These are phyloP conservation scores for Mixornis gularis DNA, from an alignment of 2,113 vertebrate species.

Conservation along the genomic window DNA sequence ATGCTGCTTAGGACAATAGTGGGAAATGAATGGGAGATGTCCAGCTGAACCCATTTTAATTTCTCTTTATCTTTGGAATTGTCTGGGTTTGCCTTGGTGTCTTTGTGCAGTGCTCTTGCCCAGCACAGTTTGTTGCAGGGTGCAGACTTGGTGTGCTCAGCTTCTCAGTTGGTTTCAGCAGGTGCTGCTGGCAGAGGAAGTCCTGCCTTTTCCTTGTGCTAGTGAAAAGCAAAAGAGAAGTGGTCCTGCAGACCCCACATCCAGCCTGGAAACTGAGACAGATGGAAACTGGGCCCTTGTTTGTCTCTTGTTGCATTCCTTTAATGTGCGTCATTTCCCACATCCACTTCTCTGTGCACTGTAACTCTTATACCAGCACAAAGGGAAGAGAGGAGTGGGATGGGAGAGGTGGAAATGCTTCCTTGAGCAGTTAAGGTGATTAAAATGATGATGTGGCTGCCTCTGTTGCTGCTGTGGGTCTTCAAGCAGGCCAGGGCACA, in stretches of 20 bases:
- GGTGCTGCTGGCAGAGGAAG: background rate
- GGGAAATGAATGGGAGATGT: constrained; percentile 35
- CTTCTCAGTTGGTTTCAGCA: background rate
- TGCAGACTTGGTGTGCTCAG: background rate
- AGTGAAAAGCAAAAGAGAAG: background rate
- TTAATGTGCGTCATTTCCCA: background rate
- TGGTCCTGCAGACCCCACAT: background rate
- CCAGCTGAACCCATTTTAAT: constrained; percentile 9
- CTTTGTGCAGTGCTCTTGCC: background rate
- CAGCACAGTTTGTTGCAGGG: background rate
- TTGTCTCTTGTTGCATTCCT: background rate
- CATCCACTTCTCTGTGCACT: background rate
- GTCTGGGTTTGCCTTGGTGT: background rate
- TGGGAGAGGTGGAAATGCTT: background rate
- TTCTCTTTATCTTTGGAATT: background rate
- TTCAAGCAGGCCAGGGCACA: background rate
- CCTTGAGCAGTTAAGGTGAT: background rate
- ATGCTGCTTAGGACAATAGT: background rate
- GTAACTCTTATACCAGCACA: background rate
- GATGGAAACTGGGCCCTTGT: background rate
- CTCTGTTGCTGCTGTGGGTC: background rate
- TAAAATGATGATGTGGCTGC: background rate
- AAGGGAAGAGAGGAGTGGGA: background rate
- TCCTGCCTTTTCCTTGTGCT: background rate
- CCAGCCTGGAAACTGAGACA: background rate